Percentiles rank a stretch among this genome's conserved stretches.
These are phyloP conservation scores for Apostichopus californicus DNA, from an alignment of 35 echinoderm and acorn worm species.

Conservation along the genomic window DNA sequence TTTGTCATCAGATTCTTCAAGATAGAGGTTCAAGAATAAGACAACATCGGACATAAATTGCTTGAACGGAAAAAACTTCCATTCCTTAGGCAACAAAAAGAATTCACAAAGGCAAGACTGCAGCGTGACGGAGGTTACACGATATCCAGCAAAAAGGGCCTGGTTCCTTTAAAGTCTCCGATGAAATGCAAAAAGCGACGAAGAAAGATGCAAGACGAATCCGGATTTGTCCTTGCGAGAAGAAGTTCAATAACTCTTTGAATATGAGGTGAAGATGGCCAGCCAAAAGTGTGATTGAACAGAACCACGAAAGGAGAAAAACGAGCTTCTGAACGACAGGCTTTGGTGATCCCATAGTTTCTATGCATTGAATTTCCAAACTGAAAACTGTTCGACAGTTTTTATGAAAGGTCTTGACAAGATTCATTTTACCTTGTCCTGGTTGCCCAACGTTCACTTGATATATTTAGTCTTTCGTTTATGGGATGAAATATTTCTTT, in stretches of 20 bases:
- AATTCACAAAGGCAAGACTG: not conserved
- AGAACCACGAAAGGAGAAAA: not conserved
- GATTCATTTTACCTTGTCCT: too few relatives aligned
- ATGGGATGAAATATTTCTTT: not conserved
- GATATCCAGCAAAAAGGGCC: not conserved
- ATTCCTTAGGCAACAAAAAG: conserved; percentile 6
- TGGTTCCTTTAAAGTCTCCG: not conserved
- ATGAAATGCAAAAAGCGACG: too few relatives aligned
- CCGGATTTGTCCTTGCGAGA: too few relatives aligned
- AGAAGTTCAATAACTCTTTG: not conserved
- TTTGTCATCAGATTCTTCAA: conserved; percentile 28
- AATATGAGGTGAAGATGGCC: not conserved
- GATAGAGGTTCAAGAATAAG: conserved; percentile 42
- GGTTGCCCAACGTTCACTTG: not conserved
- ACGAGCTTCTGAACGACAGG: not conserved
- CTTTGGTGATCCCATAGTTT: not conserved
- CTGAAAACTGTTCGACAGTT: not conserved
- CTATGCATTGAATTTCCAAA: conserved; percentile 3
- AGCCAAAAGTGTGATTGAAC: not conserved
- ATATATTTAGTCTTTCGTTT: conserved; percentile 20
- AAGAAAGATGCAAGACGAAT: too few relatives aligned
- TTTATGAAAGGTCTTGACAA: not conserved
- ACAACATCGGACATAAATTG: conserved; percentile 36
- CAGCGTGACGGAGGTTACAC: not conserved
- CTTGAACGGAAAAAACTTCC: not conserved